phyloP scores from a whole-genome alignment of 2,113 vertebrate genomes.

The Cynocephalus volans region DNA sequence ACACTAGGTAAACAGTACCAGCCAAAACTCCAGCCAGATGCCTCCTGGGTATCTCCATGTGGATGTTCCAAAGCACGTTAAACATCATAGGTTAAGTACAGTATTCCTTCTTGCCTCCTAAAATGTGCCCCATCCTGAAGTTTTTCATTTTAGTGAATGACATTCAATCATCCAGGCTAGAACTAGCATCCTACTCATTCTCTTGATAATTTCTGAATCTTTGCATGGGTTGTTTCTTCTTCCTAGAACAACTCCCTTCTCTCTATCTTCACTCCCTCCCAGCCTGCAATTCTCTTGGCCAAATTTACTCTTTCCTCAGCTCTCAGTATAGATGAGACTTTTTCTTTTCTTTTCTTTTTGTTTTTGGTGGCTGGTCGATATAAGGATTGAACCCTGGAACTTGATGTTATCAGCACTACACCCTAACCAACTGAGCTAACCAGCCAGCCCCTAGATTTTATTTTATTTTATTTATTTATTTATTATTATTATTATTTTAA shows the following conservation, averaged over 20 bases:
- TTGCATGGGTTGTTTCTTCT: constrained; percentile 20
- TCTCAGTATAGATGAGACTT: background rate
- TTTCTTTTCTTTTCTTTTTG: background rate
- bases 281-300: background rate
- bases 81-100: background rate
- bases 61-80: background rate
- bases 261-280: background rate
- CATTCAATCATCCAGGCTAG: background rate
- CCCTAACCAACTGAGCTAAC: no score
- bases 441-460: no score
- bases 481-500: no score
- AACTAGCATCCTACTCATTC: background rate
- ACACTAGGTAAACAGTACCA: background rate
- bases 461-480: no score
- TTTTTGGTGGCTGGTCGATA: no score
- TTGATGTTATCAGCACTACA: no score
- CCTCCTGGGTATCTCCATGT: background rate
- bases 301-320: constrained; percentile 19
- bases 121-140: background rate
- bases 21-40: background rate
- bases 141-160: background rate
- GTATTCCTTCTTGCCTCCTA: background rate
- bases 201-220: constrained; percentile 1
- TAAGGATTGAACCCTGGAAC: no score
- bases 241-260: background rate